phyloP scores from a whole-genome alignment of 2,888 invertebrate genomes.

The Gnatocerus cornutus region DNA sequence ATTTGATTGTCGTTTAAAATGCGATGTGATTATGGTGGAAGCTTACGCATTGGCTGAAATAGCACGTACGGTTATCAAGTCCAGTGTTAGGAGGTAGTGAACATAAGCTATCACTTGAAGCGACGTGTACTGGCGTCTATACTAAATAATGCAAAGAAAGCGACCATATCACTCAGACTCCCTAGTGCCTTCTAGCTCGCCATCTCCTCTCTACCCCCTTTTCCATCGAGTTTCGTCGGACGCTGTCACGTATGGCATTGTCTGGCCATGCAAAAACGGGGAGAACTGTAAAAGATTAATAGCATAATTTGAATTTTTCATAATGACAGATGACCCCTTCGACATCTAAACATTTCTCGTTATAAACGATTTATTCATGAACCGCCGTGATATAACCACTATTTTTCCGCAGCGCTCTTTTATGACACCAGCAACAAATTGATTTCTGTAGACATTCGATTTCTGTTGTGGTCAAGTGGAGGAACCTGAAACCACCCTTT shows the following conservation, averaged over 20 bases:
- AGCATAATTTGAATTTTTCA: constrained; percentile 70
- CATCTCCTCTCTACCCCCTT: constrained; percentile 54
- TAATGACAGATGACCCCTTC: constrained; percentile 66
- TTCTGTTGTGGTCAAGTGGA: constrained; percentile 13
- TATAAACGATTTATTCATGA: constrained; percentile 64
- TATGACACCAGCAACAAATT: constrained; percentile 51
- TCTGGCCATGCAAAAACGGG: constrained; percentile 68
- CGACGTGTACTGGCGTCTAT: constrained; percentile 62
- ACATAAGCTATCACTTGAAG: constrained; percentile 61
- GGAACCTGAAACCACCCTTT: constrained; percentile 27
- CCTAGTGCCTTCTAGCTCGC: constrained; percentile 60
- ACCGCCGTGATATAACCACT: constrained; percentile 57
- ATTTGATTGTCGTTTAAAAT: no score
- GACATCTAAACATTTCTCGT: constrained; percentile 65
- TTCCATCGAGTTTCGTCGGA: constrained; percentile 52
- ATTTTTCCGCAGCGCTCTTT: constrained; percentile 49
- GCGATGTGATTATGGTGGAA: no score
- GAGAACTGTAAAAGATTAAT: constrained; percentile 69
- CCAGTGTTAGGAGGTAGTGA: constrained; percentile 53
- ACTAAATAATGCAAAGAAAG: constrained; percentile 68
- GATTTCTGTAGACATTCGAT: constrained; percentile 45
- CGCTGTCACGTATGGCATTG: constrained; percentile 68
- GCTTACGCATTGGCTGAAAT: no score
- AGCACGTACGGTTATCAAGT: constrained; percentile 46
- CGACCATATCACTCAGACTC: constrained; percentile 67